Percentiles rank a stretch among this genome's conserved stretches.
These are phyloP conservation scores for Coptodon bakossiorum DNA, from an alignment of 2,113 vertebrate genomes.

Conservation along the genomic window DNA sequence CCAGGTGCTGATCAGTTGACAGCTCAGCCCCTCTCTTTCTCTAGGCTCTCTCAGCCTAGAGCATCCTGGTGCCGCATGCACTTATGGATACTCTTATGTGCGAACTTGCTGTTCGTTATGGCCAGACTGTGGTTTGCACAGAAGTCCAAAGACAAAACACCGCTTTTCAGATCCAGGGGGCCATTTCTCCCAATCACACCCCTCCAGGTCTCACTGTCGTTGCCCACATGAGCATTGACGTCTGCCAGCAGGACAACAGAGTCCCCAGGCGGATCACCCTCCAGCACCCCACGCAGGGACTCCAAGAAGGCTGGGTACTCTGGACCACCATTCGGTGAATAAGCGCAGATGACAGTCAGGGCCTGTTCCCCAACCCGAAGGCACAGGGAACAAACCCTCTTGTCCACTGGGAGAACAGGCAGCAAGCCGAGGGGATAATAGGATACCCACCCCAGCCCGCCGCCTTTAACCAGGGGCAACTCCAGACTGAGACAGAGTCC, in stretches of 20 bases:
- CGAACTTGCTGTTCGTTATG: not conserved
- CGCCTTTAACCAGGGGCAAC: not conserved
- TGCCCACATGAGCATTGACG: not conserved
- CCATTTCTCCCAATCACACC: not conserved
- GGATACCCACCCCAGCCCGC: not conserved
- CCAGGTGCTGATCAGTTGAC: too few relatives aligned
- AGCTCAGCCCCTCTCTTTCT: too few relatives aligned
- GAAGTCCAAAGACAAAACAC: not conserved
- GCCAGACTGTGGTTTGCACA: not conserved
- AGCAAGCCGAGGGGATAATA: not conserved
- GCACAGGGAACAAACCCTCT: not conserved
- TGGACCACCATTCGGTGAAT: not conserved
- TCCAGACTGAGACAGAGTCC: not conserved
- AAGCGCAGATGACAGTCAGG: not conserved
- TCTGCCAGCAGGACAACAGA: not conserved
- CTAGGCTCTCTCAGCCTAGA: too few relatives aligned
- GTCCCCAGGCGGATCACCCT: not conserved
- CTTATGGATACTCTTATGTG: too few relatives aligned
- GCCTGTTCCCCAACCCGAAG: not conserved
- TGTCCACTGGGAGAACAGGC: not conserved
- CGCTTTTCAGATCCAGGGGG: not conserved
- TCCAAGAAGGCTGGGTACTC: not conserved
- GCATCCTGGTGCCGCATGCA: too few relatives aligned
- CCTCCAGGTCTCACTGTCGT: not conserved
- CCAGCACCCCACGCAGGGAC: not conserved